phyloP scores from a whole-genome alignment of 2,888 invertebrate species.

The Autographa gamma region DNA sequence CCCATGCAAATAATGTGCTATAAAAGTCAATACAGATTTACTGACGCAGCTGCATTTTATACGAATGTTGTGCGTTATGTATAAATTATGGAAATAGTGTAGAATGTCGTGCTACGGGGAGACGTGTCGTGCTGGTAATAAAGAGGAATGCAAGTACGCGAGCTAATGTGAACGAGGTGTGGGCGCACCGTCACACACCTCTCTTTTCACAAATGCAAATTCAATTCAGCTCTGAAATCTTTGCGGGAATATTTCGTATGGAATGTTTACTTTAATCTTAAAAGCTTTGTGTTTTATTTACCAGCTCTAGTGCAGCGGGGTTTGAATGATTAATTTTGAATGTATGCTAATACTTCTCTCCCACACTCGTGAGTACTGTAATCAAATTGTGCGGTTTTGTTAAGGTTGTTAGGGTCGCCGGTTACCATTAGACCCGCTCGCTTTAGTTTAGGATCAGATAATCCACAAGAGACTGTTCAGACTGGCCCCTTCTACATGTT shows the following conservation, averaged over 20 bases:
- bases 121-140: conserved; percentile 67
- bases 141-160: conserved; percentile 69
- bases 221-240: conserved; percentile 74
- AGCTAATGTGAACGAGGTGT: conserved; percentile 70
- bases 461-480: conserved; percentile 64
- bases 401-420: conserved; percentile 62
- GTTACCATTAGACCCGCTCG: conserved; percentile 59
- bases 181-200: conserved; percentile 63
- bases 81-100: conserved; percentile 48
- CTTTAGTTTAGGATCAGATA: conserved; percentile 64
- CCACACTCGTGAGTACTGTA: conserved; percentile 49
- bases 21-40: conserved; percentile 72
- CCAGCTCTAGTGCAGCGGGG: conserved; percentile 46
- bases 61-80: conserved; percentile 58
- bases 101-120: conserved; percentile 47
- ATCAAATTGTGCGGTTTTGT: conserved; percentile 64
- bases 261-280: conserved; percentile 69
- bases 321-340: conserved; percentile 69
- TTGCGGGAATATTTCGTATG: conserved; percentile 72
- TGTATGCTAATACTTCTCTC: conserved; percentile 59
- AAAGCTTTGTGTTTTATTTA: conserved; percentile 66
- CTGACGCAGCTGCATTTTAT: conserved; percentile 67
- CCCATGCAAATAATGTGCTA: conserved; percentile 77
- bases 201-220: conserved; percentile 73
- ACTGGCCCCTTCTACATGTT: conserved; percentile 64